Conservation (phyloP, 2,888 invertebrate genomes). For the Rapana venosa region DNA sequence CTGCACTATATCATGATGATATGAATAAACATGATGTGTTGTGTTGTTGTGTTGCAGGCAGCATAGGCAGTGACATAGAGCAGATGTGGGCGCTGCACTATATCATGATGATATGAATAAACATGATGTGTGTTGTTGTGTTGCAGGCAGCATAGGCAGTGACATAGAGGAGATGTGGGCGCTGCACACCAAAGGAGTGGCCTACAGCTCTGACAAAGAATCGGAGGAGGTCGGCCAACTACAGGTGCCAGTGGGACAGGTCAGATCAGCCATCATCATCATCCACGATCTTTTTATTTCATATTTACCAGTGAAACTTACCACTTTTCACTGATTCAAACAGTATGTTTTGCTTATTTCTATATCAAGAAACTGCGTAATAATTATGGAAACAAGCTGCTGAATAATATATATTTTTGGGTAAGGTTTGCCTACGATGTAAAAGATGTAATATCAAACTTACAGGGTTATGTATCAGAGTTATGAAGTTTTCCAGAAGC, state of each 20-base stretch:
- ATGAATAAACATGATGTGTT: background rate
- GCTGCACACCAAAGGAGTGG: conserved; percentile 55
- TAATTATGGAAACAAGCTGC: too few relatives aligned
- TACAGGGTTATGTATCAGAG: too few relatives aligned
- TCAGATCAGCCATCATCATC: conserved; percentile 34
- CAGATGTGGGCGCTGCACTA: conserved; percentile 54
- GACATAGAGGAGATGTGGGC: conserved; percentile 59
- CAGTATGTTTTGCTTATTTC: too few relatives aligned
- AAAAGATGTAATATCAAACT: too few relatives aligned
- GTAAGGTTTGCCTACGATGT: too few relatives aligned
- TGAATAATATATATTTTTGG: too few relatives aligned
- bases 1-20: conserved; percentile 36
- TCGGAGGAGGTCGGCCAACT: conserved; percentile 51
- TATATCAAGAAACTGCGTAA: too few relatives aligned
- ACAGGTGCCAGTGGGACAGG: conserved; percentile 66
- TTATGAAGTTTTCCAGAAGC: too few relatives aligned
- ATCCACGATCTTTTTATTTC: too few relatives aligned
- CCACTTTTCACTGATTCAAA: too few relatives aligned
- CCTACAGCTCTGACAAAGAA: conserved; percentile 56
- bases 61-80: conserved; percentile 55
- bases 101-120: background rate
- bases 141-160: conserved; percentile 48
- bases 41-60: conserved; percentile 35
- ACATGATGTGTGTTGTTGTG: background rate
- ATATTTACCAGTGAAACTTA: too few relatives aligned